Base-by-base conservation (phyloP, 2,888 invertebrate species). In the Pegoplata infirma region DNA sequence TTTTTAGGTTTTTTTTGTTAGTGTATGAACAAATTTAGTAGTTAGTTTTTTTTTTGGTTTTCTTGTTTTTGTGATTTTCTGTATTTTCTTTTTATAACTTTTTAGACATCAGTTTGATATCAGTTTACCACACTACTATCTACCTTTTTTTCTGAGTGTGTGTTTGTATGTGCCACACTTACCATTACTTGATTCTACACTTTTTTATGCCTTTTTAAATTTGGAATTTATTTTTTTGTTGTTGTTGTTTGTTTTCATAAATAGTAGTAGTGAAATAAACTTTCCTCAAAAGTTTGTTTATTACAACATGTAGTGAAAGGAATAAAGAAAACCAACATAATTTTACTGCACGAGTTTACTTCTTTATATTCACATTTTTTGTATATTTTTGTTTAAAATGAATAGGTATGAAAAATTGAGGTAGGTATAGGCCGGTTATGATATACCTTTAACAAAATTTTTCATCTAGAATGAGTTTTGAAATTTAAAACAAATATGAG, bases 241-340 rank as follows among this genome's bases (percentile, higher is more conserved):
- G 23, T 10, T 72, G 46, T 23, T 40, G 25, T 44, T 17, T 55
- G 47, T 58, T 68, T 74, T 74, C 66, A 82, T 80, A 83, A 85
- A 82, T 84, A 83, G 73, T 64, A 36, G 23, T 40, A 73, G 84
- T 85, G 84, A 83, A 86, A 82, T 84, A 84, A 87, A 87, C 81
- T 86, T 87, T 84, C 81, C 82, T 81, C 68, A 80, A 86, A 86
- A 85, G 85, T 87, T 87, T 86, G 84, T 85, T 86, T 86, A 86
- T 85, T 84, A 85, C 82, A 55, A 56, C 66, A 66, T 74, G 51
- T 67, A 61, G 14, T 47, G 14, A 47, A 66, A 55, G 36, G 55
- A 61, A 67, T 44, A 82, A 80, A 79, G 71, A 83, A 81, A 25
- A 8, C 17, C 56, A 55, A 75, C 64, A 72, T 51, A 71, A 58